Percentiles rank a stretch among this genome's conserved stretches.
phyloP scores from a whole-genome alignment of 2,888 invertebrate genomes.

The Brachyptera putata region DNA sequence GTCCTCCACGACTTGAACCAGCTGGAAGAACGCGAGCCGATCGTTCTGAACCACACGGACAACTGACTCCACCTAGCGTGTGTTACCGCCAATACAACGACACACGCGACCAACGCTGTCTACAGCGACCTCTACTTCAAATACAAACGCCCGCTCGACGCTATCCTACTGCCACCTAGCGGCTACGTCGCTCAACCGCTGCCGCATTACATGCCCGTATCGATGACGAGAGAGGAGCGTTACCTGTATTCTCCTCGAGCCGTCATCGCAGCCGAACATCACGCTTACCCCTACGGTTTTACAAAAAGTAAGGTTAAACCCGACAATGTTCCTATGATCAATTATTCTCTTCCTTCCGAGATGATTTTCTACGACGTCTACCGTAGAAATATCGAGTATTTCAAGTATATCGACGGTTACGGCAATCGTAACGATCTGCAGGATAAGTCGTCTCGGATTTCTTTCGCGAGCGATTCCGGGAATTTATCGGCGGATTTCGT shows the following conservation, averaged over 20 bases:
- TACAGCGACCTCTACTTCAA: constrained; percentile 49
- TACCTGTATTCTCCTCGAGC: neutral
- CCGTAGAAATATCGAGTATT: neutral
- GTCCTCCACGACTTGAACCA: constrained; percentile 55
- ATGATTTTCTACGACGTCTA: neutral
- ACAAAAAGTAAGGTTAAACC: no score
- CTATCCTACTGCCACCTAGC: constrained; percentile 16
- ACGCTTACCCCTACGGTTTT: no score
- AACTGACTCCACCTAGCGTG: constrained; percentile 44
- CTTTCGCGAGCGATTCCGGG: no score
- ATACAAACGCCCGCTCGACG: constrained; percentile 13
- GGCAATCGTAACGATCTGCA: no score
- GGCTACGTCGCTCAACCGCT: neutral
- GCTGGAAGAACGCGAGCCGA: constrained; percentile 44
- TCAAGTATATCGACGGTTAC: neutral
- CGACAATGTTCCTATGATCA: neutral
- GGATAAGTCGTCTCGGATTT: no score
- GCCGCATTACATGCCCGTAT: neutral
- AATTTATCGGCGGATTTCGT: no score
- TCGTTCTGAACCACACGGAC: constrained; percentile 36
- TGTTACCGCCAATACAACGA: constrained; percentile 4
- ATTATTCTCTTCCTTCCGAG: neutral
- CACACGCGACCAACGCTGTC: constrained; percentile 43
- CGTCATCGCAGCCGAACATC: no score
- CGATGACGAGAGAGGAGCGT: neutral